phyloP scores from a whole-genome alignment of 2,113 vertebrate genomes.

The Poecilia latipinna region DNA sequence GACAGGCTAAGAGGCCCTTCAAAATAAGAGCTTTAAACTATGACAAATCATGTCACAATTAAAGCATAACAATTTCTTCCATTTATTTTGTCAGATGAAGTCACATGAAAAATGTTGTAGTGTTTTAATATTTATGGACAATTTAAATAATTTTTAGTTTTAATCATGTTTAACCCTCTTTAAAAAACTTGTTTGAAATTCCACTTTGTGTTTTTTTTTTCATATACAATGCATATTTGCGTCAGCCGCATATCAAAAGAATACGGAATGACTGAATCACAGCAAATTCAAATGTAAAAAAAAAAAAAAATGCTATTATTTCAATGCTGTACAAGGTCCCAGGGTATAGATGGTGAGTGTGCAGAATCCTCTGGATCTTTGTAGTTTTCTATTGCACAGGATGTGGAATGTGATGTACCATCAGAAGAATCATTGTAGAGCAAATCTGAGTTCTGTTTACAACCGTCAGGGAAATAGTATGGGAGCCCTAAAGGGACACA shows the following conservation, averaged over 20 bases:
- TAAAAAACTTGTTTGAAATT: background rate
- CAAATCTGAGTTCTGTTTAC: conserved; percentile 3
- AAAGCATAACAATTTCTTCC: background rate
- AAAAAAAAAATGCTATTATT: background rate
- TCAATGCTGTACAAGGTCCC: conserved; percentile 67
- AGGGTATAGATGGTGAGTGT: conserved; percentile 38
- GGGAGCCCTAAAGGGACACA: background rate
- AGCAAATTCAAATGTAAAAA: background rate
- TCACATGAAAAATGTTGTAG: background rate
- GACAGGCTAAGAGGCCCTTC: background rate
- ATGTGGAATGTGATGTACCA: background rate
- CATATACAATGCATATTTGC: background rate
- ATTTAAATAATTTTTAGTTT: background rate
- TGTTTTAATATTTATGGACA: background rate
- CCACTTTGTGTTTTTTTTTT: background rate
- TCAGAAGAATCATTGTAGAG: background rate
- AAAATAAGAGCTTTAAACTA: background rate
- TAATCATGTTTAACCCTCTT: background rate
- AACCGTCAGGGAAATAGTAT: background rate
- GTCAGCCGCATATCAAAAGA: background rate
- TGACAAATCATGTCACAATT: no score
- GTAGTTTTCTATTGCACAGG: background rate
- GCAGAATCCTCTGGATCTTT: background rate
- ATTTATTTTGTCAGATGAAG: background rate
- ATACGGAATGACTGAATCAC: background rate